A percentile compares a stretch with the other conserved stretches of the same genome.
Evolutionary conservation across 2,888 invertebrate genomes (phyloP).

Genomic region (Nemoura dubitans): DNA sequence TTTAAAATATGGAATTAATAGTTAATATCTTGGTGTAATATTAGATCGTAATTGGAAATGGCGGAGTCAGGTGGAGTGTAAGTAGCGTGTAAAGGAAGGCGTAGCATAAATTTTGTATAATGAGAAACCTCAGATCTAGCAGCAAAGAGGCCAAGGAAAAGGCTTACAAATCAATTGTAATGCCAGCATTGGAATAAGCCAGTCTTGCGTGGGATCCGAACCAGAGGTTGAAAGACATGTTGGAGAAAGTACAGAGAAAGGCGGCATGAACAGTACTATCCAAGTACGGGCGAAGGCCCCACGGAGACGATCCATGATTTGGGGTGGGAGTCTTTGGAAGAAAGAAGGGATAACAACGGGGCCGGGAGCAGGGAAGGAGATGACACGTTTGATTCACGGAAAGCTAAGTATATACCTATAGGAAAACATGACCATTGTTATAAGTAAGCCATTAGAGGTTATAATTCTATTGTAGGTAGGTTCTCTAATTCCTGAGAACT

Average conservation of each 20-base stretch:
- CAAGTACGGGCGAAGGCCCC: too few species aligned
- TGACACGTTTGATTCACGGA: background rate
- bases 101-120: conserved; percentile 12
- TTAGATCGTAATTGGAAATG: conserved; percentile 10
- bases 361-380: background rate
- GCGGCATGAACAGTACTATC: background rate
- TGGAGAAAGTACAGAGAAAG: background rate
- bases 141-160: background rate
- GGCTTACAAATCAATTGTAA: conserved; percentile 24
- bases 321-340: conserved; percentile 21
- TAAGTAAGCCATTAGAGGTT: background rate
- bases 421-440: background rate
- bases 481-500: background rate
- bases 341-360: conserved; percentile 14
- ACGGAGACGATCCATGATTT: too few species aligned
- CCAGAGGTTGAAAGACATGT: conserved; percentile 1
- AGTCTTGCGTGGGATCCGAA: conserved; percentile 17
- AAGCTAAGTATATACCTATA: background rate
- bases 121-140: conserved; percentile 13
- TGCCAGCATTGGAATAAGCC: conserved; percentile 8
- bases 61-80: background rate
- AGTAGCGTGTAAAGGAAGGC: conserved; percentile 13
- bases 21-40: conserved; percentile 27
- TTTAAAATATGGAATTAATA: conserved; percentile 22
- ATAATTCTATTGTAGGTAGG: background rate